Base-by-base conservation (phyloP, 2,888 invertebrate species). In the Tiliacea citrago region DNA sequence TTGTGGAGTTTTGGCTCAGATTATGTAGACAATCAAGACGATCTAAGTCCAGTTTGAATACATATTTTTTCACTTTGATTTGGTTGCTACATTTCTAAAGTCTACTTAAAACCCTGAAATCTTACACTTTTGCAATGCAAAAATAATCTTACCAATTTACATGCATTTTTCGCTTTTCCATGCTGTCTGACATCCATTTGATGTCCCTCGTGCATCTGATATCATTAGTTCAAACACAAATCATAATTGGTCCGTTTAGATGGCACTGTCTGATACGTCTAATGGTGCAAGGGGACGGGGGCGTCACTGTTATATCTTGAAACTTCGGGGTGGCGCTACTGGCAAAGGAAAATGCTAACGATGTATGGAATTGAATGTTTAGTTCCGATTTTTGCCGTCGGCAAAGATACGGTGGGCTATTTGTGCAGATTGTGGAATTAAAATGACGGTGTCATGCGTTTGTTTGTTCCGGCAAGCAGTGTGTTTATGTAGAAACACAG, bases 211-310 rank as follows among this genome's bases (percentile, higher is more conserved):
- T 62, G 39, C 35, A 74, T 68, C 65, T 68, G 83, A 78, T 73
- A 83, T 62, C 45, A 47, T 68, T 67, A 55, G 57, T 72, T 72
- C 68, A 77, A 82, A 82, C 61, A 67, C 71, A 71, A n/a, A n/a
- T 66, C 3, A 16, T 86, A 87, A 85, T 87, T 87, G 79, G 86
- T 39, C 55, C 61, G 73, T 73, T 82, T 65, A 70, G 86, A 85
- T 87, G 53, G 39, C 49, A 71, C 60, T 10, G 13, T 51, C 39
- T 39, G 86, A 86, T 86, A 71, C 7, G 16, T n/a, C 7, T 73
- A 61, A 82, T 60, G 61, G 76, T 29, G 39, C 12, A 12, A 47
- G 63, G 81, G 82, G 55, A 18, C 39, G 24, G 21, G 1, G 18
- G 21, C 16, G n/a, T 24, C 9, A 66, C 66, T 51, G 58, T 24